Percentiles rank a stretch among this genome's conserved stretches.
Conservation (phyloP, 2,797 vertebrate genomes). For the Esox masquinongy region DNA sequence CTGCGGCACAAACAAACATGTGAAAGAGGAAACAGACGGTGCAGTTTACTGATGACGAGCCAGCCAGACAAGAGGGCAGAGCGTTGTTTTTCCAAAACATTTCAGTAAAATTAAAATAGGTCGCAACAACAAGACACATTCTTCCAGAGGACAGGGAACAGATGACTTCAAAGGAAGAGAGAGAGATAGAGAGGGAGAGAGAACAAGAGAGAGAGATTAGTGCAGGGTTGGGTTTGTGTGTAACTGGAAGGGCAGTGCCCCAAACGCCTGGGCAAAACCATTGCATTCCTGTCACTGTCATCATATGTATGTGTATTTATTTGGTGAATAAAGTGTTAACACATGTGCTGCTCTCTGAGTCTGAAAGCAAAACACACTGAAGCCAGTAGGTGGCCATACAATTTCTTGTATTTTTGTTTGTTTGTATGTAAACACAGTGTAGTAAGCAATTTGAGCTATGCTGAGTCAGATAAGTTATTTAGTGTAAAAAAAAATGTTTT, state of each 20-base stretch:
- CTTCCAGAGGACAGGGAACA: conserved; percentile 10
- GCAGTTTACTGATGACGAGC: conserved; percentile 28
- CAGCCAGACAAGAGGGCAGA: conserved; percentile 34
- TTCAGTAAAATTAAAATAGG: conserved; percentile 27
- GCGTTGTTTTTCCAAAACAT: conserved; percentile 22
- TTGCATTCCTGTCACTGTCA: conserved; percentile 72
- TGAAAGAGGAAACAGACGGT: conserved; percentile 56
- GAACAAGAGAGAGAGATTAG: conserved; percentile 39
- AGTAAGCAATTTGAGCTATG: background rate
- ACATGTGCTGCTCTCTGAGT: conserved; percentile 51
- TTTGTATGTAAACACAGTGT: conserved; percentile 11
- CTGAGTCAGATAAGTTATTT: background rate
- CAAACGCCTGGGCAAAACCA: conserved; percentile 72
- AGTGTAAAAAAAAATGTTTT: background rate
- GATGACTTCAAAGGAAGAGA: conserved; percentile 31
- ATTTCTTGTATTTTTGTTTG: conserved; percentile 26
- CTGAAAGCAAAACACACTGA: conserved; percentile 54
- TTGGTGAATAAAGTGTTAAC: conserved; percentile 71
- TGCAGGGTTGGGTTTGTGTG: conserved; percentile 68
- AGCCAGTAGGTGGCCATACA: conserved; percentile 55
- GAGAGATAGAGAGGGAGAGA: conserved; percentile 8
- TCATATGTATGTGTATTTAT: conserved; percentile 46
- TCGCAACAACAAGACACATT: conserved; percentile 28
- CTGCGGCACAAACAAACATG: conserved; percentile 57
- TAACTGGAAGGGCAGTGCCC: conserved; percentile 72